Percentiles rank a stretch among this genome's conserved stretches.
Evolutionary conservation across 1,140 invertebrate genomes (phyloP).

Genomic region (Forficula auricularia): DNA sequence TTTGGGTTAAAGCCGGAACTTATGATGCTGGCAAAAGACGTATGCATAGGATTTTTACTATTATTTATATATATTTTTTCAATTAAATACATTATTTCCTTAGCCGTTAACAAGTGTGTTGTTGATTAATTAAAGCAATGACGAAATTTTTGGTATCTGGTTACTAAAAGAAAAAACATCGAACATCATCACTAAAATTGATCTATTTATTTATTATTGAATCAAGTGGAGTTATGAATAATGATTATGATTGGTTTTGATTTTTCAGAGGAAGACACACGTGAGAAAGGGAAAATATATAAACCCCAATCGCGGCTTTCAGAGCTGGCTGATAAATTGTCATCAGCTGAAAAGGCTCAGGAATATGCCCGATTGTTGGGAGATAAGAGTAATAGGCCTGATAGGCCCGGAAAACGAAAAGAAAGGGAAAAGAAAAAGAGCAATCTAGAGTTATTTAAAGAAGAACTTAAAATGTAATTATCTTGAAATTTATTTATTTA

Average conservation of each 20-base stretch:
- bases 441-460: slow-evolving; percentile 93
- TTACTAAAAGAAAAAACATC: too few species aligned
- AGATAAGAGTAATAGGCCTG: slow-evolving; percentile 39
- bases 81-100: too few species aligned
- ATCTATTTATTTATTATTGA: too few species aligned
- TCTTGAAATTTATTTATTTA: neutral
- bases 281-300: slow-evolving; percentile 80
- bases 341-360: slow-evolving; percentile 37
- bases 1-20: slow-evolving; percentile 92
- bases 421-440: slow-evolving; percentile 84
- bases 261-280: slow-evolving; percentile 61
- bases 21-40: slow-evolving; percentile 87
- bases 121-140: too few species aligned
- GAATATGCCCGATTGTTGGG: slow-evolving; percentile 52
- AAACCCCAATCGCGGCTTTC: slow-evolving; percentile 72
- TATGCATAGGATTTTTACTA: slow-evolving; percentile 22
- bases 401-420: slow-evolving; percentile 56
- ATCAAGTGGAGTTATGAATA: too few species aligned
- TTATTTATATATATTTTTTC: slow-evolving; percentile 5
- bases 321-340: slow-evolving; percentile 35
- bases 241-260: slow-evolving; percentile 14
- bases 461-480: slow-evolving; percentile 69
- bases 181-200: too few species aligned
- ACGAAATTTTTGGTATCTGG: too few species aligned
- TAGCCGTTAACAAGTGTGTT: too few species aligned